A percentile compares a stretch with the other conserved stretches of the same genome.
phyloP scores from a whole-genome alignment of 2,797 vertebrate genomes.

The Sebastes goodei region DNA sequence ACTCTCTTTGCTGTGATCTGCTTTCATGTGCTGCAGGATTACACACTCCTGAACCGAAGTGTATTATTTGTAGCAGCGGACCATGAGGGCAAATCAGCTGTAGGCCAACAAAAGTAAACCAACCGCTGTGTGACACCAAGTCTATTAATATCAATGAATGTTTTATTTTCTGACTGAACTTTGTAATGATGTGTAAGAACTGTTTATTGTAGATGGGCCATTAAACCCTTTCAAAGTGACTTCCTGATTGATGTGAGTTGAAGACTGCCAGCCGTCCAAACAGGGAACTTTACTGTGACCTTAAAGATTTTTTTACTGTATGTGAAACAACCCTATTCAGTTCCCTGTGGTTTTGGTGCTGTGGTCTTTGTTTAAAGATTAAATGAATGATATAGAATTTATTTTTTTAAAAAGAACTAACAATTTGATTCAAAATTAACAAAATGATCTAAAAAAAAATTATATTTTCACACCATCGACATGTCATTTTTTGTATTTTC shows the following conservation, averaged over 20 bases:
- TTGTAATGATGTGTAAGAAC: neutral
- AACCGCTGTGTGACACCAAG: neutral
- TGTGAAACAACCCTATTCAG: neutral
- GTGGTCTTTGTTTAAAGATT: neutral
- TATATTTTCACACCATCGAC: neutral
- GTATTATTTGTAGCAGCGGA: neutral
- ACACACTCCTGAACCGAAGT: neutral
- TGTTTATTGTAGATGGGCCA: slow-evolving; percentile 23
- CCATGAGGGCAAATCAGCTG: neutral
- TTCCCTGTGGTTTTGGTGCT: too few relatives aligned
- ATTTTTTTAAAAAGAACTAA: neutral
- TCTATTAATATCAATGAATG: neutral
- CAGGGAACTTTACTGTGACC: slow-evolving; percentile 29
- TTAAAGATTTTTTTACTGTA: slow-evolving; percentile 3
- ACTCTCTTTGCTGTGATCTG: neutral
- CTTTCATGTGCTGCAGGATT: neutral
- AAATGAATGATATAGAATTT: neutral
- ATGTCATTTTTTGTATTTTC: neutral
- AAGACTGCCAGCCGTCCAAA: neutral
- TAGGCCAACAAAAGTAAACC: neutral
- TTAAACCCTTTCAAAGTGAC: slow-evolving; percentile 1
- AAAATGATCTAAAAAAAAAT: neutral
- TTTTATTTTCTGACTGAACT: slow-evolving; percentile 8
- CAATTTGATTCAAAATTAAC: neutral
- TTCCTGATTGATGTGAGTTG: neutral